Base-by-base conservation (phyloP, 2,797 vertebrate species). In the Bucorvus abyssinicus region DNA sequence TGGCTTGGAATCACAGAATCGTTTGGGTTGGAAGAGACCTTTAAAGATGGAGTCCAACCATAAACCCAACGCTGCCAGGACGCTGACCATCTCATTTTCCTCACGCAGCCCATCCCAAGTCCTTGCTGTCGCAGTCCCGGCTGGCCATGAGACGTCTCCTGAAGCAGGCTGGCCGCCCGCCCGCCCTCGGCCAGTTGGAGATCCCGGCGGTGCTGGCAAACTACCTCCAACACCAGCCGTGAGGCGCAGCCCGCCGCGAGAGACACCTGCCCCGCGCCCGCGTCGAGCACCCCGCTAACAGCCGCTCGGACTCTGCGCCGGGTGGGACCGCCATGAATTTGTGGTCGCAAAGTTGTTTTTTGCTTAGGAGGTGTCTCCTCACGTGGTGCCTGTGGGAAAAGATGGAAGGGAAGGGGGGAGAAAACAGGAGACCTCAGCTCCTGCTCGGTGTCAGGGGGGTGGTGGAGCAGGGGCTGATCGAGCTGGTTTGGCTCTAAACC, bases 91-190 rank as follows among this genome's bases (percentile, higher is more conserved):
- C 59, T 74, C 69, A 1, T 47, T 63, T 59, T 84, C 71, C 67
- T 95, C 89, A 63, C 50, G 1, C 97, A 99, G 99, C 98, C 86
- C 97, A 97, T 87, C 98, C 99, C 78, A 98, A 97, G 87, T 97
- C 98, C 78, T 97, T 99, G 97, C 98, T 98, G 65, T 99, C 98
- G 26, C 99, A 99, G 82, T 98, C 98, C 91, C 97, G 99, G 53
- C 97, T 99, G 89, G 97, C 97, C 16, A 89, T 99, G 94, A 96
- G 98, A 89, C 98, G 96, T 81, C 90, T 98, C 95, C 96, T 99
- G 86, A 96, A 89, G 94, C 97, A 97, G 88, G 96, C 97, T 16
- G 91, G 97, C 92, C 93, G 26, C 73, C 97, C 95, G 27, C 96
- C 97, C 27, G 84, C 95, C 26, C 97, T 99, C 2, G 84, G 98